Percentiles rank a stretch among this genome's conserved stretches.
Conservation (phyloP, 2,113 vertebrate genomes). For the Phoenicopterus ruber region DNA sequence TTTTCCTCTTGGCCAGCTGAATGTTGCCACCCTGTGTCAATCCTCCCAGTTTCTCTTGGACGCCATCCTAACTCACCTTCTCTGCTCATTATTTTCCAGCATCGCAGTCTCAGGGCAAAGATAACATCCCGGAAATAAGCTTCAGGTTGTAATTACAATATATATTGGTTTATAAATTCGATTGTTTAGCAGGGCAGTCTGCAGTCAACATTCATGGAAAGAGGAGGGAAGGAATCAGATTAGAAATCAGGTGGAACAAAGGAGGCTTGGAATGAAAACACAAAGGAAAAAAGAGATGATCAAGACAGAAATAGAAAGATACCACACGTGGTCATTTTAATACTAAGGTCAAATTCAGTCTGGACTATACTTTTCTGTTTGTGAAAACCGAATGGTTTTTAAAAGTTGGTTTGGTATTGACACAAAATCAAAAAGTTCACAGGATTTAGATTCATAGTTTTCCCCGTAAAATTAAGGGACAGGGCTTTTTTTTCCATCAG, state of each 20-base stretch:
- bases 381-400: neutral
- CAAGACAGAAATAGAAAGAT: neutral
- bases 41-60: neutral
- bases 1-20: neutral
- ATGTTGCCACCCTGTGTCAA: neutral
- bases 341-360: neutral
- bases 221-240: constrained; percentile 21
- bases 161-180: constrained; percentile 58
- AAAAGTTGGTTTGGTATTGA: neutral
- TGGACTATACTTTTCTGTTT: neutral
- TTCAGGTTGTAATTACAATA: constrained; percentile 63
- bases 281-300: neutral
- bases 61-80: neutral
- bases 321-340: neutral
- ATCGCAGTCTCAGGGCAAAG: neutral
- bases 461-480: neutral
- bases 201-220: neutral
- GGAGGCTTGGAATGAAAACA: neutral
- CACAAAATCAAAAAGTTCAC: neutral
- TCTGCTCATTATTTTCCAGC: constrained; percentile 30
- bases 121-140: constrained; percentile 64
- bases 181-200: constrained; percentile 22
- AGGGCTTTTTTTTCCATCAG: neutral
- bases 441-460: neutral
- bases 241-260: constrained; percentile 50